A percentile compares a stretch with the other conserved stretches of the same genome.
Conservation (phyloP, 2,113 vertebrate genomes). For the Hemiprocne comata region DNA sequence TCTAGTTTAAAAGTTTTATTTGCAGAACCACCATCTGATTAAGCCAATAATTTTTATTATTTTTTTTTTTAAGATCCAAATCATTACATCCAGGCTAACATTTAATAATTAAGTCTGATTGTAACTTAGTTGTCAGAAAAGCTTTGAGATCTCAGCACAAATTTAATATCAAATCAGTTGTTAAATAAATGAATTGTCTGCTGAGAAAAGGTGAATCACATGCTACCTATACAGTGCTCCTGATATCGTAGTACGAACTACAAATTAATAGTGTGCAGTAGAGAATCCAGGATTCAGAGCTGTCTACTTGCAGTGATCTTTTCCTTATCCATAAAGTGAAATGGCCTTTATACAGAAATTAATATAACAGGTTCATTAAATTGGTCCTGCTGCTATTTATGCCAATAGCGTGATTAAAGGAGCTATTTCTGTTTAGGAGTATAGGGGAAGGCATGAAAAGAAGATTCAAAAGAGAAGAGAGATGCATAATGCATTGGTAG, state of each 20-base stretch:
- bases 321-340: background rate
- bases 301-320: background rate
- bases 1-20: background rate
- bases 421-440: background rate
- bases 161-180: background rate
- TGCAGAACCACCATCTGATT: background rate
- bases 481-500: constrained; percentile 23
- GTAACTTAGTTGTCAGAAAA: background rate
- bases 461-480: constrained; percentile 2
- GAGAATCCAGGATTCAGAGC: background rate
- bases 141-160: background rate
- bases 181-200: background rate
- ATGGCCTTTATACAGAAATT: background rate
- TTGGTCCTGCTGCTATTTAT: background rate
- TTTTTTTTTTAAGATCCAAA: background rate
- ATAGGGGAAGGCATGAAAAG: background rate
- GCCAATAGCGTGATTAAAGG: background rate
- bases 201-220: background rate
- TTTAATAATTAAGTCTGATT: background rate
- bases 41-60: background rate
- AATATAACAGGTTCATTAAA: background rate
- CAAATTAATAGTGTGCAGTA: background rate
- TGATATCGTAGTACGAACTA: background rate
- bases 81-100: background rate
- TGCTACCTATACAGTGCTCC: background rate